Percentiles rank a stretch among this genome's conserved stretches.
phyloP scores from a whole-genome alignment of 2,113 vertebrate species.

The Saguinus midas region DNA sequence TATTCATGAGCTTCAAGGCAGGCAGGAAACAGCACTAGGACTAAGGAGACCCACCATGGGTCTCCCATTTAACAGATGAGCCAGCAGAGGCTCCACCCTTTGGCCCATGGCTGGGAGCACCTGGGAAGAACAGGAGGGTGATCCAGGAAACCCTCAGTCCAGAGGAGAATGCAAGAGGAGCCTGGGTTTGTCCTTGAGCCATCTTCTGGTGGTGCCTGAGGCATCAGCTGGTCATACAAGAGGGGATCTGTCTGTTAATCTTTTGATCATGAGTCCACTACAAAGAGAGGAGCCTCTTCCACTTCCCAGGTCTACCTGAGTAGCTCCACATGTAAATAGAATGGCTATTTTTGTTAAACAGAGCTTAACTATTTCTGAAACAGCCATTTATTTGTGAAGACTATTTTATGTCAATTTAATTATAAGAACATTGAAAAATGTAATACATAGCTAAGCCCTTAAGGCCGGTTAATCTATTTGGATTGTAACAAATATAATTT shows the following conservation, averaged over 20 bases:
- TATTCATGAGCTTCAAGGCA: slow-evolving; percentile 36
- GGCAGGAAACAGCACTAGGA: not conserved
- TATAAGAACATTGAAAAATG: slow-evolving; percentile 88
- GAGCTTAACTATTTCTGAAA: slow-evolving; percentile 85
- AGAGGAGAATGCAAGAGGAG: not conserved
- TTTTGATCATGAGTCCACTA: not conserved
- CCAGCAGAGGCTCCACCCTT: not conserved
- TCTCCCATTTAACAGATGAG: not conserved
- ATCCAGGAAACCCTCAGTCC: accelerated
- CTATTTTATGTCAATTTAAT: slow-evolving; percentile 88
- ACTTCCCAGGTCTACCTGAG: slow-evolving; percentile 52
- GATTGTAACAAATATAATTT: slow-evolving; percentile 90
- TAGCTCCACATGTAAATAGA: slow-evolving; percentile 75
- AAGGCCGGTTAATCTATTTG: slow-evolving; percentile 88
- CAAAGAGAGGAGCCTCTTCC: not conserved
- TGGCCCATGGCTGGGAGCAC: not conserved
- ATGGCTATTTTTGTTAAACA: slow-evolving; percentile 84
- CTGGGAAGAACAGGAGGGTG: not conserved
- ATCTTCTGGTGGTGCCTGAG: accelerated
- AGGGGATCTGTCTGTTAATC: not conserved
- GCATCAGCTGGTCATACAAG: not conserved
- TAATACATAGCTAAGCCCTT: slow-evolving; percentile 87
- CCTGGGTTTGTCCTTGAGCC: not conserved
- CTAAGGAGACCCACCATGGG: not conserved
- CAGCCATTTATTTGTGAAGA: slow-evolving; percentile 86